Evolutionary conservation across 1,140 invertebrate species (phyloP).

Genomic region (Lepidotrigona ventralis): DNA sequence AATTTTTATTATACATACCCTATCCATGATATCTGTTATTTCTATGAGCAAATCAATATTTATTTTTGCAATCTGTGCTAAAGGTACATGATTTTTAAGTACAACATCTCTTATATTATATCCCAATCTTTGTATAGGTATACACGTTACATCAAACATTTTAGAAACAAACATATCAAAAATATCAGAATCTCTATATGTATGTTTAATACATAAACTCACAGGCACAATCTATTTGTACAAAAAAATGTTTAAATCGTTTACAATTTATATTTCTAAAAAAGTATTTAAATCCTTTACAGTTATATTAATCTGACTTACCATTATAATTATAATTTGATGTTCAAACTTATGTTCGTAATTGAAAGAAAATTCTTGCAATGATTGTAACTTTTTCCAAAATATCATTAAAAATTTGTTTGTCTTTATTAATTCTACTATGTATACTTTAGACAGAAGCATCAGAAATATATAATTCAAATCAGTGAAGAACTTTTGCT

Average conservation of each 20-base stretch:
- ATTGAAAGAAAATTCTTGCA: conserved; percentile 63
- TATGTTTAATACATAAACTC: conserved; percentile 75
- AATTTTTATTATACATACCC: conserved; percentile 79
- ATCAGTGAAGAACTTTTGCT: conserved; percentile 67
- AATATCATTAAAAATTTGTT: conserved; percentile 73
- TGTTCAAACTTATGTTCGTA: conserved; percentile 74
- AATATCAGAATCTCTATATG: conserved; percentile 76
- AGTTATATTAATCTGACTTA: conserved; percentile 62
- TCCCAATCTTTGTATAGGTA: conserved; percentile 82
- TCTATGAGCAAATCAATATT: conserved; percentile 79
- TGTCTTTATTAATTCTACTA: conserved; percentile 71
- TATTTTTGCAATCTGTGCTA: conserved; percentile 77
- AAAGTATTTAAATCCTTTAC: conserved; percentile 57
- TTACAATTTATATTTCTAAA: conserved; percentile 76
- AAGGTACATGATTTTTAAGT: conserved; percentile 69
- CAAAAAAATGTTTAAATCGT: conserved; percentile 72
- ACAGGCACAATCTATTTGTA: conserved; percentile 83
- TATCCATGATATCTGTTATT: conserved; percentile 82
- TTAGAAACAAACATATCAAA: conserved; percentile 84
- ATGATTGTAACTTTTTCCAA: conserved; percentile 71
- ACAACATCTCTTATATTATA: conserved; percentile 82
- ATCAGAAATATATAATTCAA: conserved; percentile 71
- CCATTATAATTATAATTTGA: conserved; percentile 81
- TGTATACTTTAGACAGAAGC: conserved; percentile 73
- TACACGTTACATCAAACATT: conserved; percentile 82